These are phyloP conservation scores for Coreoperca whiteheadi DNA, from an alignment of 2,113 vertebrate species.

Conservation along the genomic window DNA sequence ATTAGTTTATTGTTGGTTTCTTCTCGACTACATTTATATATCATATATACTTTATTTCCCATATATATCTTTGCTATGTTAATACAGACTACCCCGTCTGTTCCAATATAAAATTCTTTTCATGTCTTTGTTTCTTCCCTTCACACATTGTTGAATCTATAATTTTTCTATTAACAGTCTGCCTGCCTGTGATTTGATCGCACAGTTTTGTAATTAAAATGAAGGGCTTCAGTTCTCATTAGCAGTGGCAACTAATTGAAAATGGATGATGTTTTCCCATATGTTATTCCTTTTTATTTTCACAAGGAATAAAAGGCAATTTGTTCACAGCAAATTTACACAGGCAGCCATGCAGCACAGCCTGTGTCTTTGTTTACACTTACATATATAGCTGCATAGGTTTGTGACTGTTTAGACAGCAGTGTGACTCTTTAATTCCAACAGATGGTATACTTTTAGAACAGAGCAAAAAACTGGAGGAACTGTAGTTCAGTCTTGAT, in stretches of 20 bases:
- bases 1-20: too few species aligned
- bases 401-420: constrained; percentile 53
- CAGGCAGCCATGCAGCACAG: constrained; percentile 38
- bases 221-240: constrained; percentile 23
- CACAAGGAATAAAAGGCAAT: constrained; percentile 31
- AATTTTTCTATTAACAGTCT: constrained; percentile 32
- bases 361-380: constrained; percentile 47
- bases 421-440: neutral
- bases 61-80: neutral
- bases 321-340: constrained; percentile 52
- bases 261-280: constrained; percentile 27
- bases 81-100: neutral
- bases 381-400: constrained; percentile 7
- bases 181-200: neutral
- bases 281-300: constrained; percentile 36
- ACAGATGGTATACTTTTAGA: constrained; percentile 2
- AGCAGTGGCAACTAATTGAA: constrained; percentile 52
- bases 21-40: neutral
- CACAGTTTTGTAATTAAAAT: constrained; percentile 44
- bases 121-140: neutral
- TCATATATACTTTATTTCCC: neutral
- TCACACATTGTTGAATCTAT: neutral
- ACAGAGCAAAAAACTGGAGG: neutral
- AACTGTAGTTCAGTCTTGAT: neutral
- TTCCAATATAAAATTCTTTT: neutral